These are phyloP conservation scores for Cyrtodaria siliqua DNA, from an alignment of 2,888 invertebrate genomes.

Conservation along the genomic window DNA sequence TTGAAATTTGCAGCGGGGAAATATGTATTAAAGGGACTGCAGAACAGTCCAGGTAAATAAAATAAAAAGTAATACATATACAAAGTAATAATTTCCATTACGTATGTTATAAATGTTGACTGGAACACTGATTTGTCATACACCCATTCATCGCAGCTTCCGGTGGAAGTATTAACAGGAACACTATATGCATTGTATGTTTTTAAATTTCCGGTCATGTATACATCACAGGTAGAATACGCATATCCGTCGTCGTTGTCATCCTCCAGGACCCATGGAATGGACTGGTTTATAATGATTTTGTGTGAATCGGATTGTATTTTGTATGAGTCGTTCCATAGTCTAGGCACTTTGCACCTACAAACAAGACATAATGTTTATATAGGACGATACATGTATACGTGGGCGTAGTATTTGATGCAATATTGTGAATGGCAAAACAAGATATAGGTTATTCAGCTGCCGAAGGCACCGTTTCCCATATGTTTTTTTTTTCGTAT, in stretches of 20 bases:
- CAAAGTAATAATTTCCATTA: no score
- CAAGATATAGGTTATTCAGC: no score
- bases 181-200: slow-evolving; percentile 17
- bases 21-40: no score
- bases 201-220: slow-evolving; percentile 40
- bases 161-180: slow-evolving; percentile 27
- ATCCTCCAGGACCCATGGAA: slow-evolving; percentile 48
- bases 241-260: slow-evolving; percentile 33
- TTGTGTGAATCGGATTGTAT: slow-evolving; percentile 50
- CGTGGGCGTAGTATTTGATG: no score
- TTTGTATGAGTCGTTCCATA: slow-evolving; percentile 60
- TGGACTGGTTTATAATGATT: slow-evolving; percentile 50
- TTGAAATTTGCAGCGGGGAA: no score
- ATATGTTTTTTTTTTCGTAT: no score
- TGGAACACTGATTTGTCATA: slow-evolving; percentile 65
- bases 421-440: no score
- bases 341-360: slow-evolving; percentile 52
- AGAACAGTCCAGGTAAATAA: no score
- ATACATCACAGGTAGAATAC: slow-evolving; percentile 40
- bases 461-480: no score
- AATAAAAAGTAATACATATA: no score
- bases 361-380: no score
- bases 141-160: slow-evolving; percentile 62
- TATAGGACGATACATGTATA: no score
- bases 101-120: slow-evolving; percentile 65